A percentile compares a stretch with the other conserved stretches of the same genome.
These are phyloP conservation scores for Acleris emargana DNA, from an alignment of 2,888 invertebrate genomes.

Conservation along the genomic window DNA sequence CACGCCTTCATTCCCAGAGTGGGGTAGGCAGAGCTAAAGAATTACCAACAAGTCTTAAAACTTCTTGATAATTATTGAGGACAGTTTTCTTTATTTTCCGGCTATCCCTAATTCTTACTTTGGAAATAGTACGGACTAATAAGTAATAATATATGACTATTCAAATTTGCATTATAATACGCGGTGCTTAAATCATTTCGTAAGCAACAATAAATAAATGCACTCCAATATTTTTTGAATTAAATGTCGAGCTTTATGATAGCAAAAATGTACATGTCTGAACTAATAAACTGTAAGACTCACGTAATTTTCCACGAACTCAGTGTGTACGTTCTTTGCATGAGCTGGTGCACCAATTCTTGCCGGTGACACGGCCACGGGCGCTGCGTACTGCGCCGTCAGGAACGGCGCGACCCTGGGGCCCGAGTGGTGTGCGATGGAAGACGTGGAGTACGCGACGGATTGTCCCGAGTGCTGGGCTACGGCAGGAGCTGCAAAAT, in stretches of 20 bases:
- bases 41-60: too few species aligned
- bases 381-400: constrained; percentile 39
- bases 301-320: constrained; percentile 86
- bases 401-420: constrained; percentile 22
- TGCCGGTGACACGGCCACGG: constrained; percentile 39
- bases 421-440: constrained; percentile 36
- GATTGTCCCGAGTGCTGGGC: constrained; percentile 36
- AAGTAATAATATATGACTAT: too few species aligned
- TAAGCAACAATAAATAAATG: too few species aligned
- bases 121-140: too few species aligned
- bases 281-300: constrained; percentile 55
- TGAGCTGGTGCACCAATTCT: constrained; percentile 45
- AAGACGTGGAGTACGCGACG: constrained; percentile 28
- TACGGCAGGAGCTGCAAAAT: constrained; percentile 27
- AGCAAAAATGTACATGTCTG: not conserved
- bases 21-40: too few species aligned
- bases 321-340: constrained; percentile 82
- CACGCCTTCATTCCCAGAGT: too few species aligned
- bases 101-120: too few species aligned
- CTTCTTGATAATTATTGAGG: too few species aligned
- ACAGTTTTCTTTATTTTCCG: too few species aligned
- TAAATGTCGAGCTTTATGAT: not conserved
- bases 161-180: too few species aligned
- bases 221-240: not conserved
- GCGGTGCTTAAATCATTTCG: too few species aligned